A percentile compares a stretch with the other conserved stretches of the same genome.
Evolutionary conservation across 1,140 invertebrate genomes (phyloP).

Genomic region (Phocides pigmalion): DNA sequence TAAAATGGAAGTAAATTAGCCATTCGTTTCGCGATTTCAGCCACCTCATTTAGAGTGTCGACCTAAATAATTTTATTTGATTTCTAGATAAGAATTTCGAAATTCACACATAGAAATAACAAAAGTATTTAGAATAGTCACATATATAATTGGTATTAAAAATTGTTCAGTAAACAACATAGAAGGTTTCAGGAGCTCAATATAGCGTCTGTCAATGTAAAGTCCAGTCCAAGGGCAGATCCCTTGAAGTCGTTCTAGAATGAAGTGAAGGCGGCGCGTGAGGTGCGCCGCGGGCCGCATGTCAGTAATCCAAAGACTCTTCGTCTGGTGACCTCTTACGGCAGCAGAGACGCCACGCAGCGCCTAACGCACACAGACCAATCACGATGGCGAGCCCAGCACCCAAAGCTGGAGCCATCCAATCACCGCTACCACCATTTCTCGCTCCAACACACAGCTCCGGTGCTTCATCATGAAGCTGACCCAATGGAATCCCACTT

Average conservation of each 20-base stretch:
- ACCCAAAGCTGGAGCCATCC: conserved; percentile 75
- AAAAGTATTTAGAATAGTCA: neutral
- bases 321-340: conserved; percentile 80
- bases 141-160: neutral
- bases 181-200: conserved; percentile 65
- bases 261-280: conserved; percentile 73
- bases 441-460: conserved; percentile 85
- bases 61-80: conserved; percentile 7
- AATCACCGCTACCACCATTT: conserved; percentile 62
- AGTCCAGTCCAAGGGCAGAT: conserved; percentile 79
- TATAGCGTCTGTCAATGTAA: conserved; percentile 81
- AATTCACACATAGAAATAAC: conserved; percentile 5
- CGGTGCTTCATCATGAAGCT: conserved; percentile 86
- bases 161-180: conserved; percentile 51
- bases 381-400: conserved; percentile 69
- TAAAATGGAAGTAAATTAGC: conserved; percentile 19
- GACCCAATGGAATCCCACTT: conserved; percentile 71
- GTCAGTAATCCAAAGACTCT: conserved; percentile 82
- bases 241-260: conserved; percentile 70
- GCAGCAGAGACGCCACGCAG: conserved; percentile 79
- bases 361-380: conserved; percentile 69
- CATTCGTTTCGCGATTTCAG: conserved; percentile 4
- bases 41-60: conserved; percentile 9
- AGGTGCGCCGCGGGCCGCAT: conserved; percentile 77
- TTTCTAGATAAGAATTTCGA: neutral